Evolutionary conservation across 2,113 vertebrate genomes (phyloP).

Genomic region (Vulpes vulpes): DNA sequence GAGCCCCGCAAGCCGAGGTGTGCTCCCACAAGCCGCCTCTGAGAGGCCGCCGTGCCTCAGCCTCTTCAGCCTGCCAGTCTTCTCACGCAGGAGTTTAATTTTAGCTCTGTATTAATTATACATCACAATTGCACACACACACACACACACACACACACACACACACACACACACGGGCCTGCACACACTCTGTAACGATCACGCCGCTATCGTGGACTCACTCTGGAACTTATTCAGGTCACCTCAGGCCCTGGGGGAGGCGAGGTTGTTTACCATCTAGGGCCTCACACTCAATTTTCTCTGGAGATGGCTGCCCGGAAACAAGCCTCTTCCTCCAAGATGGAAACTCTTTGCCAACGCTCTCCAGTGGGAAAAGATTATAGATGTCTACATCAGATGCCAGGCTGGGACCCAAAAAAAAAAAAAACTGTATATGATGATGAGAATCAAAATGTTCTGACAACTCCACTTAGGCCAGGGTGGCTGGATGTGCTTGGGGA

Average conservation of each 20-base stretch:
- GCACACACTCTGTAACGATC: neutral
- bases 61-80: neutral
- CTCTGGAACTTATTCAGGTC: conserved; percentile 62
- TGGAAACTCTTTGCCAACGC: conserved; percentile 44
- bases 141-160: neutral
- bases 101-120: conserved; percentile 74
- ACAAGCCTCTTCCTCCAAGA: conserved; percentile 53
- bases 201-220: neutral
- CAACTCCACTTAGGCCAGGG: neutral
- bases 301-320: conserved; percentile 47
- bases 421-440: neutral
- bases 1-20: neutral
- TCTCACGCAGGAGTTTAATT: conserved; percentile 57
- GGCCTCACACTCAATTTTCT: conserved; percentile 20
- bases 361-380: neutral
- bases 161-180: neutral
- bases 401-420: neutral
- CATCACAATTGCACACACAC: neutral
- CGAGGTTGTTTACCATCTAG: conserved; percentile 47
- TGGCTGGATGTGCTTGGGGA: neutral
- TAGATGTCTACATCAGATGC: neutral
- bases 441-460: neutral
- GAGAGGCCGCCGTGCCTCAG: neutral
- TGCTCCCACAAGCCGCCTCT: neutral
- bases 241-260: neutral